Base-by-base conservation (phyloP, 2,113 vertebrate species). In the Monarcha castaneiventris region DNA sequence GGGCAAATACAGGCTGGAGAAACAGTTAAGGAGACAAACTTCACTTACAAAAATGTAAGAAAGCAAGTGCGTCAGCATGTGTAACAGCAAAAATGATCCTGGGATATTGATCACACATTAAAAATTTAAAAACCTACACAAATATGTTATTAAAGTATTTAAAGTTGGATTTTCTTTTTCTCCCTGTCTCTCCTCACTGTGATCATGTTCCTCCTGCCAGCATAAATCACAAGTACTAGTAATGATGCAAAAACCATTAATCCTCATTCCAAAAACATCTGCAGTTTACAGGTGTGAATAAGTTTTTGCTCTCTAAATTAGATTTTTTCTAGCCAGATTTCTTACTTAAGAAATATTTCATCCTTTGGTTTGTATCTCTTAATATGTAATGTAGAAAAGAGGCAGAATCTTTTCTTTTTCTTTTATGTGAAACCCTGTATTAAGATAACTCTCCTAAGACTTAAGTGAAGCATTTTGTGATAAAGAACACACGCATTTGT, bases 401-500 rank as follows among this genome's bases (percentile, higher is more conserved):
- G 41, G 32, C 20, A 66, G 54, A 72, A 63, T 68, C 1, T 91
- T 94, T 96, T 46, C 2, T 92, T 93, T 96, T 95, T 77, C 56
- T 93, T 74, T 26, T 71, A 62, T 77, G 72, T 83, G 87, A 95
- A 96, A 93, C 62, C 30, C 33, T 93, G 27, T 63, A 67, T 93
- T 91, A 88, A 96, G 62, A 74, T 72, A 93, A 77, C 88, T 95
- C 48, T 69, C 72, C 48, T 87, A 89, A 72, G 64, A 69, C 33
- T 69, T 67, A 91, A 95, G 62, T 55, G 84, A 66, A 86, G 41
- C n/a, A 77, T 87, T 91, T 76, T 87, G 62, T 89, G 93, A 95
- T 94, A 88, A 97, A 95, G 72, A 33, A 82, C 61, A 56, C 77
- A 63, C 0, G 25, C 55, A 82, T 94, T 97, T 90, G 85, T 96